Percentiles rank a stretch among this genome's conserved stretches.
Evolutionary conservation across 2,888 invertebrate genomes (phyloP).

Genomic region (Onthophagus sagittarius): DNA sequence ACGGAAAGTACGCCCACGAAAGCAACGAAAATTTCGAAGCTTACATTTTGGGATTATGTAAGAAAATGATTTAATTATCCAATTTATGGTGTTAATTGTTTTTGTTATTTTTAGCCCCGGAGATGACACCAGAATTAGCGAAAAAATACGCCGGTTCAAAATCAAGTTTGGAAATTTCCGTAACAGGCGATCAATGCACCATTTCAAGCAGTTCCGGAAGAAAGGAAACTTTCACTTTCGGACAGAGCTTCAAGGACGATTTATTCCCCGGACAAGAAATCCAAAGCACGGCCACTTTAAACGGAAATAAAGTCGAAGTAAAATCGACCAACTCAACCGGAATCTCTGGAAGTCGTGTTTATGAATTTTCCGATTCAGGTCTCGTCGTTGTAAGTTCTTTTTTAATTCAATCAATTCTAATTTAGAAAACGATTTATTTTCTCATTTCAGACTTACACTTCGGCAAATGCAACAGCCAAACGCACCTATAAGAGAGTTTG

Average conservation of each 20-base stretch:
- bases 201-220: not conserved
- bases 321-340: not conserved
- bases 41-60: conserved; percentile 31
- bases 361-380: conserved; percentile 1
- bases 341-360: not conserved
- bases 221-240: conserved; percentile 7
- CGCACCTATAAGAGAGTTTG: conserved; percentile 5
- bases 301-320: conserved; percentile 5
- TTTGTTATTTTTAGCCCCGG: conserved; percentile 22
- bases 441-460: not conserved
- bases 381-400: conserved; percentile 2
- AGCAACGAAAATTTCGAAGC: conserved; percentile 33
- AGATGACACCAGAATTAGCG: conserved; percentile 30
- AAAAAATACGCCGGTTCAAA: conserved; percentile 23
- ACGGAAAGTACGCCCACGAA: conserved; percentile 31
- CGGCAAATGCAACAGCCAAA: not conserved
- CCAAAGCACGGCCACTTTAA: conserved; percentile 3
- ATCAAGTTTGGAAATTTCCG: conserved; percentile 5
- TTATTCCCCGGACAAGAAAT: not conserved
- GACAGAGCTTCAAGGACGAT: conserved; percentile 6
- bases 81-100: not conserved
- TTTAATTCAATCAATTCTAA: not conserved
- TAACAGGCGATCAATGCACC: conserved; percentile 1
- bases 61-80: conserved; percentile 7
- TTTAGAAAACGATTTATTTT: not conserved